Conservation (phyloP, 2,797 vertebrate species). For the Zalophus californianus region DNA sequence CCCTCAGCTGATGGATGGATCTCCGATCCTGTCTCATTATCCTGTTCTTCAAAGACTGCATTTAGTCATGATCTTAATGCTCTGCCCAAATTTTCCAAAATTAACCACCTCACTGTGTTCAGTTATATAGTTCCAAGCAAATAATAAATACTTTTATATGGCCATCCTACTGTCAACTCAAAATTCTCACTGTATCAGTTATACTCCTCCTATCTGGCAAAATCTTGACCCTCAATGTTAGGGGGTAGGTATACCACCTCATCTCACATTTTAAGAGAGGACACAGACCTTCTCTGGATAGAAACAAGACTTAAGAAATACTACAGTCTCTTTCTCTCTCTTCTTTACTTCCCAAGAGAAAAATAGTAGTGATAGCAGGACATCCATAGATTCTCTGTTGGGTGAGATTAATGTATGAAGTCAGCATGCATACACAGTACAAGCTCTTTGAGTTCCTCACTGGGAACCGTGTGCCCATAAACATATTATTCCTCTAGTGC, state of each 20-base stretch:
- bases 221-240: not conserved
- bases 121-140: not conserved
- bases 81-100: constrained; percentile 10
- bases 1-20: not conserved
- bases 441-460: not conserved
- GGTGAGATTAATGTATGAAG: not conserved
- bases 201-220: not conserved
- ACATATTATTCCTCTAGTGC: not conserved
- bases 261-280: constrained; percentile 35
- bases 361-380: not conserved
- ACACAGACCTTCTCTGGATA: not conserved
- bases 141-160: not conserved
- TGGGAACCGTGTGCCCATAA: not conserved
- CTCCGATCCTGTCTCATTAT: not conserved
- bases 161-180: not conserved
- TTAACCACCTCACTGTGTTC: not conserved
- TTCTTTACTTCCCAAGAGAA: not conserved
- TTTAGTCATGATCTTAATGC: not conserved
- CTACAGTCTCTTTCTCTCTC: not conserved
- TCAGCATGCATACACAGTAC: not conserved
- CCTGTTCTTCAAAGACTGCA: not conserved
- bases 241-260: not conserved
- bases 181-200: not conserved
- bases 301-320: not conserved
- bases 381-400: not conserved